phyloP scores from a whole-genome alignment of 2,113 vertebrate species.

The Tautogolabrus adspersus region DNA sequence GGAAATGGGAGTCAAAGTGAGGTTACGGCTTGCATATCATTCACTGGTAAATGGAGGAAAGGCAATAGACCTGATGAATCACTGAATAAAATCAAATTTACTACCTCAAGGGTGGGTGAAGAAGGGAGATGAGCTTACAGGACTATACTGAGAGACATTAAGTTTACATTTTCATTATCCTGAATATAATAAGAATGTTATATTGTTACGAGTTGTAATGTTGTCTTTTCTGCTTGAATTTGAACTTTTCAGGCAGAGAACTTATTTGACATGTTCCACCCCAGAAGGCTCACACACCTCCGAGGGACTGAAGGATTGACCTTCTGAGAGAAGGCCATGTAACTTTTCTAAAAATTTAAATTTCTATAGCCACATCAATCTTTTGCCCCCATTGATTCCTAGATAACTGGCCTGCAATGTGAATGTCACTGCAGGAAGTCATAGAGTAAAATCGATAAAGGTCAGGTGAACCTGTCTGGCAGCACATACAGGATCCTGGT shows the following conservation, averaged over 20 bases:
- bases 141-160: slow-evolving; percentile 6
- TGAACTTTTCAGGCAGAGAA: not conserved
- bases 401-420: slow-evolving; percentile 78
- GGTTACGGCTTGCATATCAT: slow-evolving; percentile 74
- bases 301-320: slow-evolving; percentile 57
- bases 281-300: slow-evolving; percentile 13
- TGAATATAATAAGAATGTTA: not conserved
- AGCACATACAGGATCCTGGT: slow-evolving; percentile 53
- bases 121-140: not conserved
- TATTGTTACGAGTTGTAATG: slow-evolving; percentile 1
- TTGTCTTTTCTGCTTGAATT: slow-evolving; percentile 23
- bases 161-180: not conserved
- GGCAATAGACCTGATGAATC: slow-evolving; percentile 60
- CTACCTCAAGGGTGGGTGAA: not conserved
- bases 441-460: slow-evolving; percentile 83
- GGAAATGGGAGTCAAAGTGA: slow-evolving; percentile 74
- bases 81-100: slow-evolving; percentile 40
- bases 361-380: slow-evolving; percentile 80
- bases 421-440: slow-evolving; percentile 86
- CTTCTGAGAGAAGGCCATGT: slow-evolving; percentile 56
- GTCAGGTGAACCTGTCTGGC: slow-evolving; percentile 79
- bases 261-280: slow-evolving; percentile 20
- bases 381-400: slow-evolving; percentile 81
- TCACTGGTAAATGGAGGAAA: slow-evolving; percentile 70
- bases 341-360: slow-evolving; percentile 81